Conservation (phyloP, 2,888 invertebrate species). For the Ochropleura plecta region DNA sequence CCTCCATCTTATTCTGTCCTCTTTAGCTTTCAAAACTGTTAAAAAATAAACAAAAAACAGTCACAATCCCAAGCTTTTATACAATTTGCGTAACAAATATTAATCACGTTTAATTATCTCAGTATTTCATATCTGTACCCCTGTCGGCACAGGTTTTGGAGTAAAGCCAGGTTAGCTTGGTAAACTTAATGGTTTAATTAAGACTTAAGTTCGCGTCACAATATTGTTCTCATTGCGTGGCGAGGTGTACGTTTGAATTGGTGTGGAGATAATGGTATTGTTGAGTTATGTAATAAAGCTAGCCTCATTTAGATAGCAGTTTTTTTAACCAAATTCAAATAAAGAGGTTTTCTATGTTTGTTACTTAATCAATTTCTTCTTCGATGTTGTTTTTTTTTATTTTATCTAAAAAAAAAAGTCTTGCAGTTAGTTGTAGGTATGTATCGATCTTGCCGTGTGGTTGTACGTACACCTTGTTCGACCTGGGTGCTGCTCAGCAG, state of each 20-base stretch:
- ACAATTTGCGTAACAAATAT: slow-evolving; percentile 46
- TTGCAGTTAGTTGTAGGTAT: too few species aligned
- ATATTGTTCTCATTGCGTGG: slow-evolving; percentile 70
- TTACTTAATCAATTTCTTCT: too few species aligned
- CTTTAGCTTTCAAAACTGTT: too few species aligned
- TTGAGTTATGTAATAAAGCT: slow-evolving; percentile 9
- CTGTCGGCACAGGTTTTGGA: slow-evolving; percentile 80
- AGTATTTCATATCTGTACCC: slow-evolving; percentile 74
- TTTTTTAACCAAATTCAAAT: neutral
- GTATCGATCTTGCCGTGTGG: too few species aligned
- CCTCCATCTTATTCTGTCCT: too few species aligned
- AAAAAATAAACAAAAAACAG: slow-evolving; percentile 1
- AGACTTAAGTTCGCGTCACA: slow-evolving; percentile 69
- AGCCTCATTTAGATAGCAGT: neutral
- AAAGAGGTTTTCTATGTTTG: too few species aligned
- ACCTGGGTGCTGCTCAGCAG: too few species aligned
- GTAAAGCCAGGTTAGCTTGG: slow-evolving; percentile 79
- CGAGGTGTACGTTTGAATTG: slow-evolving; percentile 47
- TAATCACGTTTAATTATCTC: slow-evolving; percentile 66
- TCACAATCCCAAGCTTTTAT: neutral
- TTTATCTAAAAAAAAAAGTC: too few species aligned
- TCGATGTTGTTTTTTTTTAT: too few species aligned
- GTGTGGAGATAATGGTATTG: slow-evolving; percentile 38
- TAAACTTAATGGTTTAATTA: slow-evolving; percentile 84
- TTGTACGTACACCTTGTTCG: too few species aligned